Evolutionary conservation across 2,113 vertebrate genomes (phyloP).

Genomic region (Asarcornis scutulata): DNA sequence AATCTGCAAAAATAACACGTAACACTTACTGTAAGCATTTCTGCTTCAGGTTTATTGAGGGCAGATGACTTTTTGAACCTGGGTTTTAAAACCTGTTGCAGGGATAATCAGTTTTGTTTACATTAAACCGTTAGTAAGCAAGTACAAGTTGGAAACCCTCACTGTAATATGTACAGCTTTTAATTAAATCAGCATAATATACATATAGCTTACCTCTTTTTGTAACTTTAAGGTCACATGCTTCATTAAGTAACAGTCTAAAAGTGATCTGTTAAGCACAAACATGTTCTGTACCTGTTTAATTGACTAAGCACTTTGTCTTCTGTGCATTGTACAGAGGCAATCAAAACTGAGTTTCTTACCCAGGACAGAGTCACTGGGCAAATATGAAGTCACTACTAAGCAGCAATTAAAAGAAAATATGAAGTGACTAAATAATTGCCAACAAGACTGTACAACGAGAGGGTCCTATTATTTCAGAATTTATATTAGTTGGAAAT

Average conservation of each 20-base stretch:
- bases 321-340: background rate
- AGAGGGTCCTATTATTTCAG: background rate
- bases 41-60: background rate
- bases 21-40: background rate
- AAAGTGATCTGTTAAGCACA: background rate
- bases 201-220: background rate
- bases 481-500: background rate
- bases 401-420: background rate
- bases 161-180: background rate
- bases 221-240: background rate
- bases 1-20: background rate
- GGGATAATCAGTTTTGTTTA: background rate
- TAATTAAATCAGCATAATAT: background rate
- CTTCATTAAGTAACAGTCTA: background rate
- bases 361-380: background rate
- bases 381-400: background rate
- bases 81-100: background rate
- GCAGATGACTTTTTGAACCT: background rate
- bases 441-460: background rate
- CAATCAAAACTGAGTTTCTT: background rate
- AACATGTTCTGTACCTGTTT: background rate
- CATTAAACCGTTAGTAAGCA: background rate
- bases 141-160: background rate
- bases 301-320: background rate
- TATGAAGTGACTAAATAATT: background rate